Base-by-base conservation (phyloP, 2,113 vertebrate genomes). In the human (Homo sapiens) region DNA sequence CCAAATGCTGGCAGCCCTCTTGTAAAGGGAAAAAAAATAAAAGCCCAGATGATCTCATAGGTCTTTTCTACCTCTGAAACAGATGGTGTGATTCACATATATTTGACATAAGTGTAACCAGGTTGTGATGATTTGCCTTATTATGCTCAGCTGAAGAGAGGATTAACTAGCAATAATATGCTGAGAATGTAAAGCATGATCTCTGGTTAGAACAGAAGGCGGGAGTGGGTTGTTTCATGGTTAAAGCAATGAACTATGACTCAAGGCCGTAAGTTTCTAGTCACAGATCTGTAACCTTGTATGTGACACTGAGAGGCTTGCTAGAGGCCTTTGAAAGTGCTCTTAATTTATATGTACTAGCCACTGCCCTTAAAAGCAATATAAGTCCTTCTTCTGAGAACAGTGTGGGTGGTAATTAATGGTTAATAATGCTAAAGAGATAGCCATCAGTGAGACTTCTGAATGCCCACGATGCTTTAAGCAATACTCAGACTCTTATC, bases 21-120 rank as follows among this genome's bases (percentile, higher is more conserved):
- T 50, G 43, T 35, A 57, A 50, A 52, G 48, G 55, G 85, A 91
- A 95, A 91, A 79, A 27, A 48, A 70, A 16, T 38, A 79, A 87
- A 48, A 79, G 76, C 78, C 55, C 59, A 12, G 68, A 94, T 92
- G 93, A 96, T 80, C 86, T 93, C 83, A 94, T 25, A 92, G 68
- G 68, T 93, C 81, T 89, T 82, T 40, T 32, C 82, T 66, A 61
- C 72, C 96, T 97, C 94, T 91, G 85, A 52, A 83, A 73, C 89
- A 92, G 86, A 90, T 90, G 92, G 93, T n/a, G 70, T 95, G 96
- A 94, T 87, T 93, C 92, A 87, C 64, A 57, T 12, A 43, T 38
- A 38, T 89, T n/a, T 90, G 92, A 94, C 93, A 96, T 80, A 68
- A 91, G 11, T 2, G 70, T 59, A 10, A 78, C 64, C 90, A 81